Base-by-base conservation (phyloP, 37 sponge, comb jelly and placozoan genomes). In the Bolinopsis microptera region DNA sequence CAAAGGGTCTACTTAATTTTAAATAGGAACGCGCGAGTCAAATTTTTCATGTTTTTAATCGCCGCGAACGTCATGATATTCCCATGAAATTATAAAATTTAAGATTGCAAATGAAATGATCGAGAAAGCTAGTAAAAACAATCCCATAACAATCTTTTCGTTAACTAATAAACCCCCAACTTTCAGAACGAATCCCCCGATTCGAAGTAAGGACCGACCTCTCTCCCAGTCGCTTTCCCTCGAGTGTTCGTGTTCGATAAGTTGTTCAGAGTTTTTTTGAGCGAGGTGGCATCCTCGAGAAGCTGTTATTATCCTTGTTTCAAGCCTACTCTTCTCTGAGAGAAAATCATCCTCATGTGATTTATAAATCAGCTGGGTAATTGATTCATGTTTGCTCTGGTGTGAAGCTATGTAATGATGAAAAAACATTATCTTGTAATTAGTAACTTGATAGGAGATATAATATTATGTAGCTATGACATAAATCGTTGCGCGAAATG, bases 291-390 rank as follows among this genome's bases (percentile, higher is more conserved):
- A 27, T 23, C 28, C 25, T 3, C 34, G 28, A 25, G 61, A 41
- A n/a, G 27, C 25, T 39, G 90, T 86, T 1, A 27, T 86, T 0
- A 86, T 41, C 26, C 28, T n/a, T 39, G 41, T 27, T 39, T 86
- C n/a, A 38, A n/a, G 90, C 90, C 23, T 86, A 86, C 90, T 41
- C 90, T 38, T 40, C 90, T 22, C 61, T 86, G 0, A 39, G 41
- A 39, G 90, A 39, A 86, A 86, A 86, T 82, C 83, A 8, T 36
- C 83, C 1, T 82, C 83, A 36, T 32, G 83, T 86, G 61, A 86
- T 40, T 77, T 70, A 30, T n/a, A n/a, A n/a, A n/a, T n/a, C n/a
- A n/a, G n/a, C n/a, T n/a, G n/a, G n/a, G n/a, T n/a, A n/a, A n/a
- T n/a, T n/a, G n/a, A n/a, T n/a, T n/a, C n/a, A n/a, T n/a, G n/a